Conservation (phyloP, 1,140 invertebrate species). For the Neotoxoptera formosana region DNA sequence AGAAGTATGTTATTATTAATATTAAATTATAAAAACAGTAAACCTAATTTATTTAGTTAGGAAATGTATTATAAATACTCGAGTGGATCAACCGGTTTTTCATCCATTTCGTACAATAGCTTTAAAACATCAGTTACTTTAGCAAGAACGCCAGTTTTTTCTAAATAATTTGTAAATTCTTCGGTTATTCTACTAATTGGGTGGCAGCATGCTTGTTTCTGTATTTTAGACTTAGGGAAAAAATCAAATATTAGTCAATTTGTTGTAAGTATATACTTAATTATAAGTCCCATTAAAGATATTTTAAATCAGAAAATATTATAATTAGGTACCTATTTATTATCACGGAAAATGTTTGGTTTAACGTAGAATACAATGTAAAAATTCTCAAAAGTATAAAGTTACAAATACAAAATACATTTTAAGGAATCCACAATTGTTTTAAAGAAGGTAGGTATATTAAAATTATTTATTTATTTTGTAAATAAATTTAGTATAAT, state of each 20-base stretch:
- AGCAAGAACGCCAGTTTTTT: background rate
- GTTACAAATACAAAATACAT: background rate
- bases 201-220: background rate
- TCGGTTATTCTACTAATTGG: background rate
- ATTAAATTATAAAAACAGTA: background rate
- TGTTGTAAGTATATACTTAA: background rate
- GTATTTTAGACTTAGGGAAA: background rate
- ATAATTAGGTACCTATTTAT: too few relatives aligned
- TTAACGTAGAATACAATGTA: background rate
- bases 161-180: constrained; percentile 29
- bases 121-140: background rate
- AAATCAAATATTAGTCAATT: background rate
- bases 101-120: constrained; percentile 16
- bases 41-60: background rate
- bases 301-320: background rate
- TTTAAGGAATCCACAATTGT: background rate
- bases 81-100: constrained; percentile 27
- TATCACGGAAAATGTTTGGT: background rate
- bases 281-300: background rate
- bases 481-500: background rate
- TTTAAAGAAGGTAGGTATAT: background rate
- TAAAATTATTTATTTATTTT: background rate
- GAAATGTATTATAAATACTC: constrained; percentile 16
- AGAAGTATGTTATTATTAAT: too few relatives aligned
- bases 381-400: background rate